Percentiles rank a stretch among this genome's conserved stretches.
Conservation (phyloP, 2,797 vertebrate species). For the Syngnathus acus region DNA sequence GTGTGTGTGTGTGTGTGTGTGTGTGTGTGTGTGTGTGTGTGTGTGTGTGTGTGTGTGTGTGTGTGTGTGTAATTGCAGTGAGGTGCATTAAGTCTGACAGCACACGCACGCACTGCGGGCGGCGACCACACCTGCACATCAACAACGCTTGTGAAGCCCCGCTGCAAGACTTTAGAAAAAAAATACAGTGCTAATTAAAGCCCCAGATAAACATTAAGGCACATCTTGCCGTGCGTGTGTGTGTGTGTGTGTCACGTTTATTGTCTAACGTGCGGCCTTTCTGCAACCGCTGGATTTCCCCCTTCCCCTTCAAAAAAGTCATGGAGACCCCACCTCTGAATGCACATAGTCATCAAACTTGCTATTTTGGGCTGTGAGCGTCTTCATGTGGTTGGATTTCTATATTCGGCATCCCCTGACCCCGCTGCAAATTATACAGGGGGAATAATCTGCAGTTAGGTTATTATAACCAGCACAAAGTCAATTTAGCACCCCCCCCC, state of each 20-base stretch:
- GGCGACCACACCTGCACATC: conserved; percentile 3
- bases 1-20: not conserved
- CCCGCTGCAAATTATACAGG: conserved; percentile 65
- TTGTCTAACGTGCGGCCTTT: not conserved
- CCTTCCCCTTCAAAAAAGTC: not conserved
- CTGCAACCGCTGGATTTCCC: conserved; percentile 34
- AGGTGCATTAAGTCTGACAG: conserved; percentile 3
- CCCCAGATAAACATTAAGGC: not conserved
- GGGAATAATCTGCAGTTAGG: conserved; percentile 39
- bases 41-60: not conserved
- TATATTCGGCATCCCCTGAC: conserved; percentile 67
- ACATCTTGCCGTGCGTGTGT: not conserved
- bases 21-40: not conserved
- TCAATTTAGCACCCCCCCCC: conserved; percentile 24
- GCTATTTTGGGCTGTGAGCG: conserved; percentile 52
- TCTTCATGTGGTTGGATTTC: conserved; percentile 70
- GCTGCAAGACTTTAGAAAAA: not conserved
- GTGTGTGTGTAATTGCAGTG: conserved; percentile 1
- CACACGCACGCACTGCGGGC: not conserved
- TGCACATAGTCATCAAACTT: conserved; percentile 66
- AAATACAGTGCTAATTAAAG: not conserved
- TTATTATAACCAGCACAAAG: conserved; percentile 65
- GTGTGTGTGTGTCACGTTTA: conserved; percentile 1
- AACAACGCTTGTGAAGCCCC: not conserved
- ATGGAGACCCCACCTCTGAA: conserved; percentile 65